Evolutionary conservation across 2,797 vertebrate species (phyloP).

Genomic region (Cossypha caffra): DNA sequence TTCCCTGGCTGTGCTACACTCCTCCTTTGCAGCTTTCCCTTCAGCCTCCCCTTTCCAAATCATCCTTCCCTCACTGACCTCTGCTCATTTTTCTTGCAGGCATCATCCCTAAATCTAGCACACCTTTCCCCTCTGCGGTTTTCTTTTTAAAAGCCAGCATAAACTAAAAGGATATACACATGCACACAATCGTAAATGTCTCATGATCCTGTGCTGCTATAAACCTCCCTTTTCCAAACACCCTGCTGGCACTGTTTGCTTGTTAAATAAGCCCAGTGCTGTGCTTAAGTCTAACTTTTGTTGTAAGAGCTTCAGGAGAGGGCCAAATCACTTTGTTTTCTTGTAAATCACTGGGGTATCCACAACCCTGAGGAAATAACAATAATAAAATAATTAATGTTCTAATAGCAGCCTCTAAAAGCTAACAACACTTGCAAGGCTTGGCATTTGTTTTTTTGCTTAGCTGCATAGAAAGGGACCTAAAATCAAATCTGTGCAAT

Average conservation of each 20-base stretch:
- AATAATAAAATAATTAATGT: constrained; percentile 56
- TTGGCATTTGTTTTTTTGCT: constrained; percentile 46
- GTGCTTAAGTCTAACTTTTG: constrained; percentile 54
- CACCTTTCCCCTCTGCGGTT: background rate
- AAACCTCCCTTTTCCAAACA: constrained; percentile 47
- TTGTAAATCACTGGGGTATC: constrained; percentile 26
- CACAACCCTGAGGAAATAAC: constrained; percentile 1
- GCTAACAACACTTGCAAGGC: background rate
- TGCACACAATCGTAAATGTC: background rate
- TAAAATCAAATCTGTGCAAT: constrained; percentile 43
- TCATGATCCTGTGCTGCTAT: constrained; percentile 6
- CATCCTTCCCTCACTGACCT: background rate
- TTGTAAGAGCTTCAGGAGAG: constrained; percentile 23
- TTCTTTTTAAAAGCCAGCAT: background rate
- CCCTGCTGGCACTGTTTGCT: constrained; percentile 55
- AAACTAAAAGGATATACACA: background rate
- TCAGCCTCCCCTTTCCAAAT: background rate
- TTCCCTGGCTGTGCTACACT: background rate
- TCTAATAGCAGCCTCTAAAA: constrained; percentile 29
- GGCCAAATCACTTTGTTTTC: constrained; percentile 32
- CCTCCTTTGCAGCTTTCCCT: background rate
- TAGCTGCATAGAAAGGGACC: constrained; percentile 34
- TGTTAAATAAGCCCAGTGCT: constrained; percentile 59
- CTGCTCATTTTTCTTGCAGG: background rate
- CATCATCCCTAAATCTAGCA: background rate